Evolutionary conservation across 92 coral and sea anemone genomes (phyloP), one percentile per base, ranked within the genome.

Genomic region (Parazoanthus swiftii): DNA sequence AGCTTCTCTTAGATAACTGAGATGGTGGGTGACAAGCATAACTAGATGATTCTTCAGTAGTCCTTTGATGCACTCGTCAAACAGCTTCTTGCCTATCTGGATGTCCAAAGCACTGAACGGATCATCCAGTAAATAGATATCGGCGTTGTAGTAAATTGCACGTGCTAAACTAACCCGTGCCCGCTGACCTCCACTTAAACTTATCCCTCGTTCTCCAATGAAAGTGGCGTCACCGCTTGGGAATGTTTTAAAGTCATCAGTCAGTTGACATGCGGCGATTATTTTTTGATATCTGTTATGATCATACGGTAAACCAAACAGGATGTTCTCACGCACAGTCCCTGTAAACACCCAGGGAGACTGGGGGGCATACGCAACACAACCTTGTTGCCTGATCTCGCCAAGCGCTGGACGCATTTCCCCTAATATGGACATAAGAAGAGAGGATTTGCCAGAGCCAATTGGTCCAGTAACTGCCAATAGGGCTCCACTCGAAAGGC

Each of bases 91-190:
- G 0, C 90, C 85, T 6, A 88, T 63, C 5, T 88, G 44, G 79
- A 81, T 71, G 37, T 88, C 90, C 68, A 88, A 51, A 42, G 90
- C 46, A 67, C 90, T 77, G 20, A 88, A 81, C n/a, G 90, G 90
- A 67, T 88, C 90, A 66, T 88, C 90, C 77, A 88, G 78, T 33
- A 88, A 67, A 35, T 77, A 88, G 7, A 88, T 88, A 63, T 88
- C 90, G 29, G 90, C 90, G 36, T 88, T 81, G 26, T 65, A 59
- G 90, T 88, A 88, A 6, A 88, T 79, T 13, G 90, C 90, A 35
- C 90, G 90, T 79, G 90, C 90, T 67, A 88, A 71, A n/a, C 90
- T 77, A 7, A 88, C 90, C 8, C 90, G 90, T 23, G 90, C 75
- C 35, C 85, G 74, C 86, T 88, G 90, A 67, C 90, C 90, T 23